A percentile compares a stretch with the other conserved stretches of the same genome.
Evolutionary conservation across 2,888 invertebrate species (phyloP).

Genomic region (Erebia ligea): DNA sequence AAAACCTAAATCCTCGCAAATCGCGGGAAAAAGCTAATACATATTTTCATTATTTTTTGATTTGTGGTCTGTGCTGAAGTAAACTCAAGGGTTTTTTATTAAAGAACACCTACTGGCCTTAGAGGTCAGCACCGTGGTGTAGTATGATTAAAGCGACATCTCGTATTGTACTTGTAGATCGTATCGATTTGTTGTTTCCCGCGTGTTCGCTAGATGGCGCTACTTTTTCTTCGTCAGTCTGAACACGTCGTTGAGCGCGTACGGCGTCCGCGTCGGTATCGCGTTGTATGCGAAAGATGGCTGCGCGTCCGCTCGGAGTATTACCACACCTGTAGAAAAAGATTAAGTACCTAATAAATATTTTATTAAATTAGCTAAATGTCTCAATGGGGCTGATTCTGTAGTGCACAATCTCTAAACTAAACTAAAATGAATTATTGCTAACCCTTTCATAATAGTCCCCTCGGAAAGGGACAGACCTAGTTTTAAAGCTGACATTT

Average conservation of each 20-base stretch:
- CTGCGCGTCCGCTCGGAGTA: slow-evolving; percentile 91
- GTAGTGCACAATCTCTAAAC: no score
- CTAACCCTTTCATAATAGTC: no score
- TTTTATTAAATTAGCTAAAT: background rate
- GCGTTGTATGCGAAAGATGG: slow-evolving; percentile 75
- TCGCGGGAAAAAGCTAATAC: no score
- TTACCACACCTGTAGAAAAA: slow-evolving; percentile 86
- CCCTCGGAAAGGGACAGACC: no score
- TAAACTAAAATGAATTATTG: no score
- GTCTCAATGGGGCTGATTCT: no score
- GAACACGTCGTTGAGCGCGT: slow-evolving; percentile 76
- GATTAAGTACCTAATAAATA: background rate
- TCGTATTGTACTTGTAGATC: slow-evolving; percentile 28
- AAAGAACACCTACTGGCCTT: background rate
- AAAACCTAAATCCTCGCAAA: background rate
- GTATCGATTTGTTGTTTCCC: slow-evolving; percentile 16
- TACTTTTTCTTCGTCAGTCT: slow-evolving; percentile 64
- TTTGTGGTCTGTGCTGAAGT: slow-evolving; percentile 9
- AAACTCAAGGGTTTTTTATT: background rate
- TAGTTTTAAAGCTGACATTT: no score
- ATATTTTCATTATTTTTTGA: background rate
- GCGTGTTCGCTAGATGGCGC: slow-evolving; percentile 48
- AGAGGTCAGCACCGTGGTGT: background rate
- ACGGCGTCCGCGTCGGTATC: slow-evolving; percentile 74
- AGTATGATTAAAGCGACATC: slow-evolving; percentile 23